phyloP scores from a whole-genome alignment of 2,113 vertebrate species.

The Haemorhous mexicanus region DNA sequence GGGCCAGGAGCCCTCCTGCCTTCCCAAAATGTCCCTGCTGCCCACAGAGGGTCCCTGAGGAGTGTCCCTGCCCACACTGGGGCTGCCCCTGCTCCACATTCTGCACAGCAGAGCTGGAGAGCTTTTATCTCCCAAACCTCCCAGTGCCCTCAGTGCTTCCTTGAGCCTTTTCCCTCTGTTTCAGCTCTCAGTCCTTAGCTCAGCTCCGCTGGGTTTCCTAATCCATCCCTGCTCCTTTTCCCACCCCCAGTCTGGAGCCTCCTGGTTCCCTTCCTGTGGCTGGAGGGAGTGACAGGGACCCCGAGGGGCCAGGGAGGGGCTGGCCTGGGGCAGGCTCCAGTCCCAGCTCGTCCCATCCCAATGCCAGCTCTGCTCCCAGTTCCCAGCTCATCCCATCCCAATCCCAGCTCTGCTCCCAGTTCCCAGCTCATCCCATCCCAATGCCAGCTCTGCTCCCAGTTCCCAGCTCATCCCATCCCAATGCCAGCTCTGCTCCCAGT shows the following conservation, averaged over 20 bases:
- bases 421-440: too few species aligned
- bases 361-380: not conserved
- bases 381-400: not conserved
- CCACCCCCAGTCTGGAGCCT: not conserved
- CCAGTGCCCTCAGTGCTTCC: accelerated
- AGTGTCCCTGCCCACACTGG: accelerated
- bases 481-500: too few species aligned
- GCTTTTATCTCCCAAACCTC: not conserved
- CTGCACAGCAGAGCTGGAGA: accelerated
- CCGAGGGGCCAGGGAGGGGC: not conserved
- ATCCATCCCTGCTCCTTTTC: not conserved
- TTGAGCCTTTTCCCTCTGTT: accelerated
- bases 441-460: too few species aligned
- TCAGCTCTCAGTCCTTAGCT: not conserved
- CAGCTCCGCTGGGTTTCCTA: not conserved
- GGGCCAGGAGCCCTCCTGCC: not conserved
- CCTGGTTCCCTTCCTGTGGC: accelerated
- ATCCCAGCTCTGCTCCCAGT: too few species aligned
- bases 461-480: not conserved
- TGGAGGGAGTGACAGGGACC: not conserved
- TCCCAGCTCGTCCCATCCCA: not conserved
- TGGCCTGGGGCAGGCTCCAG: not conserved
- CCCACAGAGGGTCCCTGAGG: accelerated
- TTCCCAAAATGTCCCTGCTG: accelerated
- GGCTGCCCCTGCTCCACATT: too few species aligned